Conservation (phyloP, 2,888 invertebrate genomes). For the Epirrita christyi region DNA sequence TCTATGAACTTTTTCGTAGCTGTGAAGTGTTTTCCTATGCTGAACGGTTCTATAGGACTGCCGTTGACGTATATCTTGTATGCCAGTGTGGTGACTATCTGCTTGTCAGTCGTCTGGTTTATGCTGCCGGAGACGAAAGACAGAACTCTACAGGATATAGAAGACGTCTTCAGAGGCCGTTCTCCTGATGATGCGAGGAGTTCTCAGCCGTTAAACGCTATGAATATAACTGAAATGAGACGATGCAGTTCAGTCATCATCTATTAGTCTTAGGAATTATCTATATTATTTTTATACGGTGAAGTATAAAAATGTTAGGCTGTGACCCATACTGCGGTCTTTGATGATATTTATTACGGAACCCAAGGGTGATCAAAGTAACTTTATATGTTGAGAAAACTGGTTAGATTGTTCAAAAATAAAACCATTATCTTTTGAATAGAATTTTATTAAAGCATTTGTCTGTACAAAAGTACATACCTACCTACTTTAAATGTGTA, state of each 20-base stretch:
- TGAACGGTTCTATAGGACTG: conserved; percentile 79
- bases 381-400: not conserved
- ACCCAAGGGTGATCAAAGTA: not conserved
- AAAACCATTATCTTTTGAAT: not conserved
- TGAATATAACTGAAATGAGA: conserved; percentile 50
- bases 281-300: conserved; percentile 34
- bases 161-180: conserved; percentile 77
- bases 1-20: conserved; percentile 87
- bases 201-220: conserved; percentile 58
- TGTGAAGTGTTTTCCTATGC: conserved; percentile 87
- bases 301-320: conserved; percentile 30
- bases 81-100: conserved; percentile 78
- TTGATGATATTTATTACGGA: not conserved
- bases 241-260: conserved; percentile 72
- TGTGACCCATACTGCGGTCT: conserved; percentile 39
- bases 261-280: conserved; percentile 48
- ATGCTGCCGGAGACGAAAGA: conserved; percentile 88
- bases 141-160: conserved; percentile 87
- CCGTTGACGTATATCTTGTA: conserved; percentile 86
- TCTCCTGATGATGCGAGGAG: conserved; percentile 54
- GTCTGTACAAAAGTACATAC: conserved; percentile 30
- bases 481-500: not conserved
- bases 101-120: conserved; percentile 82
- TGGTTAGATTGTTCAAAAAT: not conserved
- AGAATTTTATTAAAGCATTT: not conserved